Conservation (phyloP, 2,888 invertebrate genomes). For the Conchocele bisecta region DNA sequence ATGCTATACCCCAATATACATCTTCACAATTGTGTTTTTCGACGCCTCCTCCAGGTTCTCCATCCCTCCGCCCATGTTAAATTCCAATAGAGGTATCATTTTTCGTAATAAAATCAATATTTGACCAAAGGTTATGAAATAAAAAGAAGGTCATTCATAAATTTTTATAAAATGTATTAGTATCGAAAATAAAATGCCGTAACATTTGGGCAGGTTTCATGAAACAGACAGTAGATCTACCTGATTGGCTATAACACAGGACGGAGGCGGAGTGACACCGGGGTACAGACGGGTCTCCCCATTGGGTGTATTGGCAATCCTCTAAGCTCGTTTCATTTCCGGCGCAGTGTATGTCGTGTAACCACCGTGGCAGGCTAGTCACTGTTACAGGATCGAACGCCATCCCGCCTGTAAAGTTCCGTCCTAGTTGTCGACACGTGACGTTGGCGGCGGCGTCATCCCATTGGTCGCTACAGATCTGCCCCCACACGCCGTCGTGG, state of each 20-base stretch:
- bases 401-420: slow-evolving; percentile 65
- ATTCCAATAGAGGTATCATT: too few species aligned
- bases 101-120: too few species aligned
- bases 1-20: too few species aligned
- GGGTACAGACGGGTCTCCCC: slow-evolving; percentile 60
- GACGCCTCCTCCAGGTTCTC: too few species aligned
- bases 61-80: too few species aligned
- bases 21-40: too few species aligned
- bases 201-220: too few species aligned
- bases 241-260: slow-evolving; percentile 64
- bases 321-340: slow-evolving; percentile 68
- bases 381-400: slow-evolving; percentile 59
- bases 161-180: too few species aligned
- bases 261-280: slow-evolving; percentile 61
- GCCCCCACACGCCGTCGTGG: slow-evolving; percentile 88
- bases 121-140: too few species aligned
- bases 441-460: slow-evolving; percentile 88
- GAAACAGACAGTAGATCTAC: too few species aligned
- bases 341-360: slow-evolving; percentile 83
- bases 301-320: slow-evolving; percentile 60
- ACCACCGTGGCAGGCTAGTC: slow-evolving; percentile 69
- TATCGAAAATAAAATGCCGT: too few species aligned
- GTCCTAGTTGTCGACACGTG: slow-evolving; percentile 67
- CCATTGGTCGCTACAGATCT: slow-evolving; percentile 89
- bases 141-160: too few species aligned